phyloP scores from a whole-genome alignment of 2,797 vertebrate genomes.

The Hemitrygon akajei region DNA sequence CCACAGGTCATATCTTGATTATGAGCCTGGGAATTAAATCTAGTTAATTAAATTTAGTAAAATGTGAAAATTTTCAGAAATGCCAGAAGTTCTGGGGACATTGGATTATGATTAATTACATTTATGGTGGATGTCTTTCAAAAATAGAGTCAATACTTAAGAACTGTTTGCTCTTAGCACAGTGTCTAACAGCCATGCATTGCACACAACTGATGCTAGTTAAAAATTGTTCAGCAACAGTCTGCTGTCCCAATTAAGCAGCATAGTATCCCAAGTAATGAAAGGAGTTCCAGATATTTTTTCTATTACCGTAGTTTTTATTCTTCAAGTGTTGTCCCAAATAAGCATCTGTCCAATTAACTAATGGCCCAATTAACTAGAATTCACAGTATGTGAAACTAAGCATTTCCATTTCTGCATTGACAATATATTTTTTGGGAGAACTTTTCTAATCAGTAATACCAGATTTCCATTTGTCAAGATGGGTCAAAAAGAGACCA shows the following conservation, averaged over 20 bases:
- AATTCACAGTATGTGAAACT: no score
- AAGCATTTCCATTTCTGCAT: neutral
- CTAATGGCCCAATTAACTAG: no score
- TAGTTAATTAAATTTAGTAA: slow-evolving; percentile 4
- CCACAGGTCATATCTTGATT: neutral
- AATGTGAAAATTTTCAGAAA: neutral
- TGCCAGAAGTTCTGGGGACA: neutral
- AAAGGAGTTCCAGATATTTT: no score
- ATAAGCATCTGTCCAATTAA: no score
- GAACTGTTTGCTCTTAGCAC: no score
- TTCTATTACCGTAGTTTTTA: no score
- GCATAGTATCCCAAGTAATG: no score
- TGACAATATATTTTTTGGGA: neutral
- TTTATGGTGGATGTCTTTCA: neutral
- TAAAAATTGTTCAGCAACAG: no score
- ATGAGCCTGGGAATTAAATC: neutral
- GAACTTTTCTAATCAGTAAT: neutral
- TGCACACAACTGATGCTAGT: no score
- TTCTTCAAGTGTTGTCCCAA: no score
- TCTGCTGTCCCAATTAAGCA: no score
- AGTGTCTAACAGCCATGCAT: no score
- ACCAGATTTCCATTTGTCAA: neutral
- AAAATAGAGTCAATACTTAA: neutral
- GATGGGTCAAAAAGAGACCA: neutral
- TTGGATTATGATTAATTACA: neutral